Evolutionary conservation across 2,888 invertebrate genomes (phyloP).

Genomic region (Caradrina kadenii): DNA sequence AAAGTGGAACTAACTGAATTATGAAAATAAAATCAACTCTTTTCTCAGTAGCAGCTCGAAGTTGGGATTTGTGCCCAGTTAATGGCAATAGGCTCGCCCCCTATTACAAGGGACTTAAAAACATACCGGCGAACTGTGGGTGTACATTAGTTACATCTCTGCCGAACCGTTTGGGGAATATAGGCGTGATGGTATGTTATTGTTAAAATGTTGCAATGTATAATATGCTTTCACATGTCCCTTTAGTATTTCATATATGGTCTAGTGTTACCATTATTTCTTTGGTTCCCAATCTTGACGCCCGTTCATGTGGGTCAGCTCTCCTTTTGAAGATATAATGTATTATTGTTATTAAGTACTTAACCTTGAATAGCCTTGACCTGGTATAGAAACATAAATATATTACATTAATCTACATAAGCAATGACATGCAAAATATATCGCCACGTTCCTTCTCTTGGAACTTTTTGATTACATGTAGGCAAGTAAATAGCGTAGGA

Average conservation of each 20-base stretch:
- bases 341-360: slow-evolving; percentile 33
- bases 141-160: too few relatives aligned
- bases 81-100: too few relatives aligned
- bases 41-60: too few relatives aligned
- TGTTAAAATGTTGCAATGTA: neutral
- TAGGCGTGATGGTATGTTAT: too few relatives aligned
- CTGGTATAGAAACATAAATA: slow-evolving; percentile 14
- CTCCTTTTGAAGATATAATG: slow-evolving; percentile 29
- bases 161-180: too few relatives aligned
- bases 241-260: slow-evolving; percentile 6
- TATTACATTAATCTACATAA: slow-evolving; percentile 4
- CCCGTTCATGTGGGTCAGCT: slow-evolving; percentile 16
- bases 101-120: too few relatives aligned
- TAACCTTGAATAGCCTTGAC: slow-evolving; percentile 48
- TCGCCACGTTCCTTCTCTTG: neutral
- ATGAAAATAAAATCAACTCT: too few relatives aligned
- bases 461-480: slow-evolving; percentile 14
- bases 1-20: too few relatives aligned
- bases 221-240: slow-evolving; percentile 8
- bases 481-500: neutral
- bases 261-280: slow-evolving; percentile 24
- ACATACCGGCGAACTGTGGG: too few relatives aligned
- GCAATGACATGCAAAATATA: slow-evolving; percentile 25
- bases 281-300: slow-evolving; percentile 16
- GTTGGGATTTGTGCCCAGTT: too few relatives aligned